Evolutionary conservation across 2,888 invertebrate genomes (phyloP).

Genomic region (Oscheius sp.): DNA sequence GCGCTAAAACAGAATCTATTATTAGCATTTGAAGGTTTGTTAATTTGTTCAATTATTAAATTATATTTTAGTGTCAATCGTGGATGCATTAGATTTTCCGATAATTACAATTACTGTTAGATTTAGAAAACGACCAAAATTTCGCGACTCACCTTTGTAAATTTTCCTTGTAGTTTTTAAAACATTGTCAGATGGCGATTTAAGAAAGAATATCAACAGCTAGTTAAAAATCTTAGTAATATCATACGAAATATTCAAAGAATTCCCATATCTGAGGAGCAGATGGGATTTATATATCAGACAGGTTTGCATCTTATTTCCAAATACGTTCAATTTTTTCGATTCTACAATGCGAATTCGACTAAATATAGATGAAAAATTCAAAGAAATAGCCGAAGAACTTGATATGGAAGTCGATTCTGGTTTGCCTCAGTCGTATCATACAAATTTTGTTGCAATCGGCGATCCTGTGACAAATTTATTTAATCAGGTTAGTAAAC

Average conservation of each 20-base stretch:
- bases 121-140: not conserved
- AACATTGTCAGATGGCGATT: constrained; percentile 1
- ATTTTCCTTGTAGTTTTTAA: not conserved
- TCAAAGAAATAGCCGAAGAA: not conserved
- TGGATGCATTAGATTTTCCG: constrained; percentile 4
- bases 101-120: not conserved
- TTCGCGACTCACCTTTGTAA: constrained; percentile 6
- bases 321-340: not conserved
- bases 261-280: not conserved
- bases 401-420: not conserved
- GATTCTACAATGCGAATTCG: constrained; percentile 8
- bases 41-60: not conserved
- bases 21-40: constrained; percentile 16
- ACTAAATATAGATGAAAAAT: not conserved
- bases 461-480: constrained; percentile 19
- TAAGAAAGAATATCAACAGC: not conserved
- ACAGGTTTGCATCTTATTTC: not conserved
- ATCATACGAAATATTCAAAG: not conserved
- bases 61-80: constrained; percentile 1
- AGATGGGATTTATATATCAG: not conserved
- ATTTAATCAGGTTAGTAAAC: constrained; percentile 12
- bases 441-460: not conserved
- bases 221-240: not conserved
- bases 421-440: not conserved
- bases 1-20: constrained; percentile 11